phyloP scores from a whole-genome alignment of 2,113 vertebrate species.

The Toxostoma redivivum region DNA sequence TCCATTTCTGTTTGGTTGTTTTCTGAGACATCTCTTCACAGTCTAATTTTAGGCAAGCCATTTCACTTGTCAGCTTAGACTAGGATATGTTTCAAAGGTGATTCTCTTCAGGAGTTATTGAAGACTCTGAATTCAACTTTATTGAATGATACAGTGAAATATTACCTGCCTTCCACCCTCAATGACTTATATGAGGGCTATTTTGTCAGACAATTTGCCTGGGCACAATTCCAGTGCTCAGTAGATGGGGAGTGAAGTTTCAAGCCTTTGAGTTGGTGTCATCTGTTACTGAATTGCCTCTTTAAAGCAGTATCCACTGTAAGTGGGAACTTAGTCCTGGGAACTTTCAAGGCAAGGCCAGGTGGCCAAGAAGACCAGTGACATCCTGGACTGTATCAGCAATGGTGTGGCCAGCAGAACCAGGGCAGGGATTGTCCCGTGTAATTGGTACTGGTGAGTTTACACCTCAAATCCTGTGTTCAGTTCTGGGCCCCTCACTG shows the following conservation, averaged over 20 bases:
- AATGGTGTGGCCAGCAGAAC: background rate
- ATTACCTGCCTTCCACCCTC: background rate
- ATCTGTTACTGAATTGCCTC: background rate
- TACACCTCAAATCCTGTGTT: background rate
- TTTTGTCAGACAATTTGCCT: background rate
- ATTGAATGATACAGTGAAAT: background rate
- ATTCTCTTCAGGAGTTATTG: conserved; percentile 28
- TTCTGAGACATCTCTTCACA: background rate
- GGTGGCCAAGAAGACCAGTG: background rate
- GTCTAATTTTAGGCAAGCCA: background rate
- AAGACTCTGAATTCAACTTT: background rate
- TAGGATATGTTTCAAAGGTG: background rate
- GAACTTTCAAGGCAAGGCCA: background rate
- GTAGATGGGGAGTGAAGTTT: background rate
- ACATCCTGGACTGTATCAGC: background rate
- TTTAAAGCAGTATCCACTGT: background rate
- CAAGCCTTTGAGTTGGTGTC: background rate
- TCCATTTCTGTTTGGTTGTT: background rate
- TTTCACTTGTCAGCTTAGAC: background rate
- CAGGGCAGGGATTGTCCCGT: background rate
- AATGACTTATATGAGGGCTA: background rate
- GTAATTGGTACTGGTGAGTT: background rate
- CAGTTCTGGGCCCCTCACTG: background rate
- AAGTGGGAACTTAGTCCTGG: background rate
- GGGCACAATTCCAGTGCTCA: background rate